Percentiles rank a stretch among this genome's conserved stretches.
Evolutionary conservation across 2,888 invertebrate genomes (phyloP).

Genomic region (Morpho deidamia): DNA sequence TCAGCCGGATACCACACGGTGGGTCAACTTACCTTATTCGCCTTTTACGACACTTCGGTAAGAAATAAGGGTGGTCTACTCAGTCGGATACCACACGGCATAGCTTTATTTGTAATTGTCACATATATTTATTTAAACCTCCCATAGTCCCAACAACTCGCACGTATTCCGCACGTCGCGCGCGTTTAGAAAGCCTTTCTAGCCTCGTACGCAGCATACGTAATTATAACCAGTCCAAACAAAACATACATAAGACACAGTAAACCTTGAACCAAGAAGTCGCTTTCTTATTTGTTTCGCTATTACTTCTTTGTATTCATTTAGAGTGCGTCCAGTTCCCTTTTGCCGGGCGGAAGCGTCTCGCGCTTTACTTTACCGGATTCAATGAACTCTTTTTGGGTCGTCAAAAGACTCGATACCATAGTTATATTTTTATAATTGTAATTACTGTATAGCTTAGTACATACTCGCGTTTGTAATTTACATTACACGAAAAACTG

Average conservation of each 20-base stretch:
- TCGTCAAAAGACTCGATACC: slow-evolving; percentile 29
- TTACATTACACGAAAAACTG: too few species aligned
- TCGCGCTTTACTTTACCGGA: slow-evolving; percentile 55
- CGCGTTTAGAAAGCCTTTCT: slow-evolving; percentile 29
- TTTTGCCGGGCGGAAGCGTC: slow-evolving; percentile 55
- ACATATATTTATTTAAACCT: too few species aligned
- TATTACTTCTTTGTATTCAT: slow-evolving; percentile 44
- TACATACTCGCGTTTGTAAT: too few species aligned
- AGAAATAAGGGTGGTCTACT: too few species aligned
- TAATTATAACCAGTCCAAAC: slow-evolving; percentile 26
- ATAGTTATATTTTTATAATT: too few species aligned
- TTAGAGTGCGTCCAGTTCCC: slow-evolving; percentile 36
- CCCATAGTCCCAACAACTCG: too few species aligned
- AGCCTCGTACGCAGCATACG: slow-evolving; percentile 26
- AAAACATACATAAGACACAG: slow-evolving; percentile 13
- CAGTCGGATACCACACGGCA: too few species aligned
- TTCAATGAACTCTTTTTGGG: slow-evolving; percentile 63
- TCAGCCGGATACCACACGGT: too few species aligned
- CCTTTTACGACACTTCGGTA: too few species aligned
- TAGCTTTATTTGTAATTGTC: too few species aligned
- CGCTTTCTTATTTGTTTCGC: slow-evolving; percentile 13
- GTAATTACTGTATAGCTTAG: too few species aligned
- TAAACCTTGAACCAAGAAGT: background rate
- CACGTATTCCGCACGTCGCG: slow-evolving; percentile 20
- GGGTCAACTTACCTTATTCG: too few species aligned